A percentile compares a stretch with the other conserved stretches of the same genome.
These are phyloP conservation scores for Redunca redunca DNA, from an alignment of 2,113 vertebrate species.

Conservation along the genomic window DNA sequence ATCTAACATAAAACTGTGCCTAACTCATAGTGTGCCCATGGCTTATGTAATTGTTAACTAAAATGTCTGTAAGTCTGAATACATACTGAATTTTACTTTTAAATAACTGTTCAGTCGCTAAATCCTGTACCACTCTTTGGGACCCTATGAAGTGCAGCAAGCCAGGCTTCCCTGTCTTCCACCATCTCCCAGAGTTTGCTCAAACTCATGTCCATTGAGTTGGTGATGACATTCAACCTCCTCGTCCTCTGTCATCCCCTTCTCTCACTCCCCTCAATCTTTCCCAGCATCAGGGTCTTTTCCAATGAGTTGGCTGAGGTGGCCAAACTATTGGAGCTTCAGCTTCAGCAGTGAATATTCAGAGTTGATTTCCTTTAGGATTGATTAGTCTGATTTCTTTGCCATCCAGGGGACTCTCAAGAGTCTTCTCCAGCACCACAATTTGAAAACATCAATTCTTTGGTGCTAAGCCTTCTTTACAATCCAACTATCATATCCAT, in stretches of 20 bases:
- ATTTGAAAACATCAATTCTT: not conserved
- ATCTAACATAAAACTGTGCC: not conserved
- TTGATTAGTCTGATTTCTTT: not conserved
- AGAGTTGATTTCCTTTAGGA: not conserved
- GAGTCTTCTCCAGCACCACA: not conserved
- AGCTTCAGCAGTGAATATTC: not conserved
- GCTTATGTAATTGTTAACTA: not conserved
- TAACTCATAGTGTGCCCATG: not conserved
- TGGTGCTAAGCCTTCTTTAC: not conserved
- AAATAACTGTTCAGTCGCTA: not conserved
- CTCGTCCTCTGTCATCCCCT: not conserved
- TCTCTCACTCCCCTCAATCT: not conserved
- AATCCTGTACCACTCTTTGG: not conserved
- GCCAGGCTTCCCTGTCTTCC: not conserved
- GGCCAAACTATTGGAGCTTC: not conserved
- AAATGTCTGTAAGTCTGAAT: not conserved
- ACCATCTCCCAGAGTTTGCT: not conserved
- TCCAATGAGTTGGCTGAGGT: not conserved
- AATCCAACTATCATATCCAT: not conserved
- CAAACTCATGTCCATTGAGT: not conserved
- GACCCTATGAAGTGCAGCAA: not conserved
- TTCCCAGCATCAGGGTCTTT: not conserved
- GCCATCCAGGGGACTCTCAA: not conserved
- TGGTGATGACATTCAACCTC: not conserved
- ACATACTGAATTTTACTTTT: not conserved